Evolutionary conservation across 2,113 vertebrate genomes (phyloP).

Genomic region (Chitala chitala): DNA sequence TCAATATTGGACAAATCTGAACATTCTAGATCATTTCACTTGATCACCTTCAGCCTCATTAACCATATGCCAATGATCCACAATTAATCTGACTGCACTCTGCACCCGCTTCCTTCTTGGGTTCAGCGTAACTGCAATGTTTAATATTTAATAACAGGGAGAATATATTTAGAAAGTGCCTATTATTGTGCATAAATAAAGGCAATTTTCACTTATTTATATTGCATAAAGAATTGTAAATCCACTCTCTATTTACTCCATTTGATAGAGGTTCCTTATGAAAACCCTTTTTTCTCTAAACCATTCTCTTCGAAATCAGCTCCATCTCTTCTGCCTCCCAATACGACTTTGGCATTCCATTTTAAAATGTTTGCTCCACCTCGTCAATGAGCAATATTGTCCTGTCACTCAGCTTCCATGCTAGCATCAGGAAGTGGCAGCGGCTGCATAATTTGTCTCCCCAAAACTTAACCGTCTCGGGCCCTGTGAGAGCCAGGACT

Average conservation of each 20-base stretch:
- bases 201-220: conserved; percentile 1
- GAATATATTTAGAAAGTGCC: background rate
- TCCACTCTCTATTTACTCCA: background rate
- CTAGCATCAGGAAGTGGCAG: background rate
- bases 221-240: background rate
- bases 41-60: background rate
- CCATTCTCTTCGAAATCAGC: background rate
- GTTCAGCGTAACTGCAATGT: too few species aligned
- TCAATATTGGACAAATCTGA: background rate
- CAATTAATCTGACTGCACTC: too few species aligned
- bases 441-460: background rate
- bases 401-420: background rate
- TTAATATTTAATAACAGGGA: background rate
- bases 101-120: background rate
- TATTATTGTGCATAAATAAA: background rate
- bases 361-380: background rate
- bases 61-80: background rate
- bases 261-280: background rate
- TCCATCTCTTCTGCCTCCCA: background rate
- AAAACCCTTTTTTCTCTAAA: background rate
- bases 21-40: background rate
- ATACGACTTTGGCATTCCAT: background rate
- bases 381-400: background rate
- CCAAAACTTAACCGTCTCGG: background rate
- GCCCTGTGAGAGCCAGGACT: too few species aligned